phyloP scores from a whole-genome alignment of 1,140 invertebrate species.

The Bilobella aurantiaca region DNA sequence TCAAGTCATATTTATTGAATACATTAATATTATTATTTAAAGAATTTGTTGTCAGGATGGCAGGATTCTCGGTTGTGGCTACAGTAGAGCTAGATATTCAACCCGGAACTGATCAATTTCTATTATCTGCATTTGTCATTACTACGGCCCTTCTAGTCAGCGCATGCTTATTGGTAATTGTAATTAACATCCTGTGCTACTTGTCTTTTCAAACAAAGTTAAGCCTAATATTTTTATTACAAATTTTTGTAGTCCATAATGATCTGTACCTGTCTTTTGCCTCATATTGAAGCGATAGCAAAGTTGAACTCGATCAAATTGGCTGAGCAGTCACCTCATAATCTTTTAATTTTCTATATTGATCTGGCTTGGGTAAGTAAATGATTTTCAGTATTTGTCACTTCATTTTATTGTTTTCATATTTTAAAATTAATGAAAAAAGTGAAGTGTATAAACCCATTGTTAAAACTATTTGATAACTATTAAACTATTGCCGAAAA shows the following conservation, averaged over 20 bases:
- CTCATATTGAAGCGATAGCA: constrained; percentile 30
- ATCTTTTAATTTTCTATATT: constrained; percentile 27
- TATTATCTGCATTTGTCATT: constrained; percentile 26
- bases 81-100: constrained; percentile 31
- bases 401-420: no score
- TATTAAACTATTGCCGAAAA: no score
- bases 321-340: constrained; percentile 22
- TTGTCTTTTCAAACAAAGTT: background rate
- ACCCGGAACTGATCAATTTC: background rate
- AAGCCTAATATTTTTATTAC: background rate
- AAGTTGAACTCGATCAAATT: constrained; percentile 18
- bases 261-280: constrained; percentile 28
- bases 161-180: constrained; percentile 22
- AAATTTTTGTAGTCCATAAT: constrained; percentile 17
- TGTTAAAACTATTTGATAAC: no score
- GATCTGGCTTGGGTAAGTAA: constrained; percentile 9
- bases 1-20: background rate
- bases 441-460: no score
- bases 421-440: no score
- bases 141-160: constrained; percentile 27
- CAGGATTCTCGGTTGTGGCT: constrained; percentile 30
- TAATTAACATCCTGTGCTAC: no score
- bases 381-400: no score
- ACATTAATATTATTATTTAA: background rate
- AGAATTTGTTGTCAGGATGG: constrained; percentile 3